Conservation (phyloP, 2,113 vertebrate genomes). For the Thermophis baileyi region DNA sequence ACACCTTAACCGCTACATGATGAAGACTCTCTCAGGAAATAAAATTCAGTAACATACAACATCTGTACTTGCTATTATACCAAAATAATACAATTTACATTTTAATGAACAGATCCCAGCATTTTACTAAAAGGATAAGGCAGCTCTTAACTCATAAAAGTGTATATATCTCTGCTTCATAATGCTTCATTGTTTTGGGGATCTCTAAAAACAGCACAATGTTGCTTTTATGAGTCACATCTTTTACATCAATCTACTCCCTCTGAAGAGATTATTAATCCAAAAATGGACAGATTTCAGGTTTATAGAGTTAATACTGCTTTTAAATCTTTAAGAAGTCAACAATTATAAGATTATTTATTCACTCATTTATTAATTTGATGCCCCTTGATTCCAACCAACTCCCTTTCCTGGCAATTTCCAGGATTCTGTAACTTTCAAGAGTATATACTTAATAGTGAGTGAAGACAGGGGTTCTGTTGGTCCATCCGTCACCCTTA, state of each 20-base stretch:
- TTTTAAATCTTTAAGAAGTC: background rate
- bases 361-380: background rate
- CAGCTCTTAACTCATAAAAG: background rate
- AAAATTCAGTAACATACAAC: background rate
- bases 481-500: background rate
- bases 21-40: background rate
- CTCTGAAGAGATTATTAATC: background rate
- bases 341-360: background rate
- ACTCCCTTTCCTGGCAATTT: background rate
- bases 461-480: background rate
- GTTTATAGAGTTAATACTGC: background rate
- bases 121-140: background rate
- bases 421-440: background rate
- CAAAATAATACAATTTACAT: background rate
- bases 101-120: background rate
- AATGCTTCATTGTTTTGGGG: background rate
- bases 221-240: background rate
- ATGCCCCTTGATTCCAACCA: background rate
- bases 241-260: background rate
- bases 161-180: background rate
- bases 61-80: background rate
- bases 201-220: background rate
- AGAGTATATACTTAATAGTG: background rate
- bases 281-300: background rate
- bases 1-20: background rate